phyloP scores from a whole-genome alignment of 2,113 vertebrate species.

The Aptenodytes forsteri region DNA sequence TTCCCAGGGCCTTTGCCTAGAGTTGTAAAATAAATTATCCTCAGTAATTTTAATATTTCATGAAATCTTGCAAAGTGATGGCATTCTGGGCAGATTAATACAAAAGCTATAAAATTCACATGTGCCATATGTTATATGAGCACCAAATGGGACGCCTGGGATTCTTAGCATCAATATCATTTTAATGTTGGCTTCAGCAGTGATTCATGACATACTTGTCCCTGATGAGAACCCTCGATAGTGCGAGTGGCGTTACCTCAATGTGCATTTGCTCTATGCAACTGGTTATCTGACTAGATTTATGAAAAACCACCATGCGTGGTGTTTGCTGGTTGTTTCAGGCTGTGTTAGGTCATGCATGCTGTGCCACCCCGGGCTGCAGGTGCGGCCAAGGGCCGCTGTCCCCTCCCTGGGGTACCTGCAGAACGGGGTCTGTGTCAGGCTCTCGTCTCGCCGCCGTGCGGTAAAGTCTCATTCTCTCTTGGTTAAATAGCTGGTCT shows the following conservation, averaged over 20 bases:
- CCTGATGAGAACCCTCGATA: not conserved
- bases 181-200: not conserved
- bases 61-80: slow-evolving; percentile 30
- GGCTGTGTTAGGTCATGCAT: rapidly evolving
- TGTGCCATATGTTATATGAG: slow-evolving; percentile 15
- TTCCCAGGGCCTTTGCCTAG: slow-evolving; percentile 30
- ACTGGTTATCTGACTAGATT: not conserved
- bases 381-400: not conserved
- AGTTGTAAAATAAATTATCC: slow-evolving; percentile 45
- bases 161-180: slow-evolving; percentile 22
- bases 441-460: not conserved
- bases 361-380: not conserved
- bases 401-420: not conserved
- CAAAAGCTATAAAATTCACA: slow-evolving; percentile 38
- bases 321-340: not conserved
- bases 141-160: not conserved
- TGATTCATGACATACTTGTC: not conserved
- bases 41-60: slow-evolving; percentile 58
- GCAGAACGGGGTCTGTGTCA: not conserved
- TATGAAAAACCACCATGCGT: rapidly evolving
- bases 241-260: not conserved
- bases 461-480: not conserved
- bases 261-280: not conserved
- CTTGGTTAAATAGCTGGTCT: not conserved
- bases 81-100: slow-evolving; percentile 34